Percentiles rank a stretch among this genome's conserved stretches.
phyloP scores from a whole-genome alignment of 2,113 vertebrate species.

The Agelaius tricolor region DNA sequence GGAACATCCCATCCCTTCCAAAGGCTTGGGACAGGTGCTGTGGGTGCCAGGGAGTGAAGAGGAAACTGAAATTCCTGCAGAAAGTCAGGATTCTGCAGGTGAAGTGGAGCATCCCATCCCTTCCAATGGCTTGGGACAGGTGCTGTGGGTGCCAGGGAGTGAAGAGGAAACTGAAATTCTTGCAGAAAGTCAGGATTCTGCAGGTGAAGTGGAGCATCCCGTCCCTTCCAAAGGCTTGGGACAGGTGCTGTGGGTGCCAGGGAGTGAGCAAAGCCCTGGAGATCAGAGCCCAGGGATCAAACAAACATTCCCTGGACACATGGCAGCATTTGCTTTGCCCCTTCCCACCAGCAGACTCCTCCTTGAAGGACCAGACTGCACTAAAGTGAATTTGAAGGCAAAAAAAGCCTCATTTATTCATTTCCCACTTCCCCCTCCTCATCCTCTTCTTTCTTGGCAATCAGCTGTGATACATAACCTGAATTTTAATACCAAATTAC shows the following conservation, averaged over 20 bases:
- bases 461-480: constrained; percentile 56
- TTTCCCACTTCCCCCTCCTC: constrained; percentile 10
- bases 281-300: background rate
- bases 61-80: background rate
- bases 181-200: accelerated
- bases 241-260: accelerated
- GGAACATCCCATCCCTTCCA: background rate
- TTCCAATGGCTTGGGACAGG: accelerated
- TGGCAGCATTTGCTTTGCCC: accelerated
- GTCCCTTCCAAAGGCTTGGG: accelerated
- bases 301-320: background rate
- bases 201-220: background rate
- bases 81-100: accelerated
- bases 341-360: background rate
- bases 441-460: constrained; percentile 39
- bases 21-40: too few relatives aligned
- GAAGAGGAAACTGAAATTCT: background rate
- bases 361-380: background rate
- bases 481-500: constrained; percentile 71
- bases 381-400: constrained; percentile 59
- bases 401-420: constrained; percentile 54
- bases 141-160: accelerated
- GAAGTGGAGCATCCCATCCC: background rate
- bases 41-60: too few relatives aligned
- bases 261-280: background rate